phyloP scores from a whole-genome alignment of 2,888 invertebrate genomes.

The Dynastes tityus region DNA sequence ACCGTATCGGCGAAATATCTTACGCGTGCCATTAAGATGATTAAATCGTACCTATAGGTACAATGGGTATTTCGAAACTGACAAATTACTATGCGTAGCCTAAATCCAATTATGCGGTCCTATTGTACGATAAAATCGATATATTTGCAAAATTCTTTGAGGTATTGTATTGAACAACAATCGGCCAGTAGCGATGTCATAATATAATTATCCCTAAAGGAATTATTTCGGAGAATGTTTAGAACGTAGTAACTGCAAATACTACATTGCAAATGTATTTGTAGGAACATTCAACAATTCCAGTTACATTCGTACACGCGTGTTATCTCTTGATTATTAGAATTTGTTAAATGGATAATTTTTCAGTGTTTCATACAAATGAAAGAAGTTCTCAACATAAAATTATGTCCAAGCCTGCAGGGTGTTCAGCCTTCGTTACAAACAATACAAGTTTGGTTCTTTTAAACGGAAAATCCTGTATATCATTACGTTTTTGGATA shows the following conservation, averaged over 20 bases:
- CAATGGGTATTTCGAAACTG: conserved; percentile 25
- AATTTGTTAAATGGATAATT: no score
- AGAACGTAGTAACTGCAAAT: background rate
- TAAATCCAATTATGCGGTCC: conserved; percentile 36
- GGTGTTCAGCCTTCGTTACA: no score
- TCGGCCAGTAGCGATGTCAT: conserved; percentile 6
- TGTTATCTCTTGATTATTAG: no score
- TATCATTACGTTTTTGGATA: no score
- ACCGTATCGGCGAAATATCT: background rate
- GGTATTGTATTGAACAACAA: conserved; percentile 23
- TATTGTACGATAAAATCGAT: conserved; percentile 39
- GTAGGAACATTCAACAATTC: no score
- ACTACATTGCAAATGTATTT: background rate
- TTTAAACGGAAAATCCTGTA: no score
- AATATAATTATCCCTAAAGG: background rate
- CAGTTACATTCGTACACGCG: no score
- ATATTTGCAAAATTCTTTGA: conserved; percentile 20
- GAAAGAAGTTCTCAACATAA: no score
- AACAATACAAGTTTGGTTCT: no score
- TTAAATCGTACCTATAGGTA: conserved; percentile 38
- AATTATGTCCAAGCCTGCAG: no score
- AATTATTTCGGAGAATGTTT: background rate
- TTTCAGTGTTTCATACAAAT: no score
- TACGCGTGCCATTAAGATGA: conserved; percentile 37
- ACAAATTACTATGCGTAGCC: conserved; percentile 29